Evolutionary conservation across 1,140 invertebrate genomes (phyloP), one percentile per base, ranked within the genome.

Genomic region (Monomorium pharaonis): DNA sequence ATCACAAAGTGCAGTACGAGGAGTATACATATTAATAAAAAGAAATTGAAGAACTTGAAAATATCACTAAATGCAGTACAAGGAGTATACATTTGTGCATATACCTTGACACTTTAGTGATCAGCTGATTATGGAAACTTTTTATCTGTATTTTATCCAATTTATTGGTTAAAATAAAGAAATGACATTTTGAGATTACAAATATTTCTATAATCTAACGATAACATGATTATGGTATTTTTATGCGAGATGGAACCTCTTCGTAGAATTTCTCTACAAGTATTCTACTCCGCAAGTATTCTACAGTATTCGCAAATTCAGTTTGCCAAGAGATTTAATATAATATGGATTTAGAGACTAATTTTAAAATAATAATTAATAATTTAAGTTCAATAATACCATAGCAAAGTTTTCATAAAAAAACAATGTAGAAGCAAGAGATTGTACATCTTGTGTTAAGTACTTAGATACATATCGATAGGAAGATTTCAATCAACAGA

Each of bases 381-480:
- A 49, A 49, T 65, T 65, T 63, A 56, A 67, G 14, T 54, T 51
- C n/a, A 56, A 0, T 54, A 54, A 67, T 54, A 37, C 30, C 18
- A 9, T 69, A 56, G 14, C 6, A 9, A 78, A 24, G 44, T 30
- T 67, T 77, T 14, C 21, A 44, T 77, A 80, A 44, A 33, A 12
- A 42, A 18, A 5, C 24, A 42, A n/a, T 3, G 6, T 69, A 80
- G 54, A 54, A 80, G 42, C 21, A 16, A n/a, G 18, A 77, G 47
- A 54, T 12, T n/a, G 14, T 37, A 37, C 30, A 16, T 78, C n/a
- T 65, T 78, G 33, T 37, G 49, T 78, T 67, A 67, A 24, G 12
- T 42, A 69, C 60, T 67, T 67, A 54, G 33, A 69, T 18, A 78
- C 77, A 80, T 69, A 80, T 80, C 63, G 77, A 80, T 69, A 27